Conservation (phyloP, 2,113 vertebrate species). For the Haemorhous mexicanus region DNA sequence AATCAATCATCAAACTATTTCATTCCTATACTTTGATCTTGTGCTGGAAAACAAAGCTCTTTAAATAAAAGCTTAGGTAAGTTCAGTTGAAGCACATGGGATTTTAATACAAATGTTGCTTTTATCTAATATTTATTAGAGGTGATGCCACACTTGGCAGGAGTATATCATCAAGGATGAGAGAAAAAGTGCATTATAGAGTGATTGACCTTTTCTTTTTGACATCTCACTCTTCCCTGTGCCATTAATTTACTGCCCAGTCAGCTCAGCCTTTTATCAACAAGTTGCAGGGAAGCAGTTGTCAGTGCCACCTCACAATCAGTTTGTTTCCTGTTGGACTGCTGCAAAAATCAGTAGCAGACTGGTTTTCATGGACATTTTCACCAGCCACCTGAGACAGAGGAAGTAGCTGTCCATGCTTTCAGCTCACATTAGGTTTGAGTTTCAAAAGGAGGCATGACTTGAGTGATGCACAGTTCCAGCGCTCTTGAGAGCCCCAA, state of each 20-base stretch:
- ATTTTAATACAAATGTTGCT: neutral
- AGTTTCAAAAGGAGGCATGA: neutral
- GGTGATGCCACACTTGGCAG: neutral
- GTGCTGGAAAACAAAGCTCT: neutral
- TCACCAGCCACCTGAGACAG: neutral
- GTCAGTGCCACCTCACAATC: neutral
- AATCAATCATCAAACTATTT: neutral
- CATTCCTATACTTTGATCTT: neutral
- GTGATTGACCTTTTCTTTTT: neutral
- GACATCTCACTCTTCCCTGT: neutral
- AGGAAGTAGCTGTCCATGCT: neutral
- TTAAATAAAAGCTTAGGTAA: neutral
- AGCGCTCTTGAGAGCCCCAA: neutral
- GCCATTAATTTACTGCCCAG: neutral
- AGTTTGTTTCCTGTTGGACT: neutral
- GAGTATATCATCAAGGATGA: neutral
- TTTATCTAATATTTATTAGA: neutral
- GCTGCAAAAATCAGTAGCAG: neutral
- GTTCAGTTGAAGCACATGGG: accelerated
- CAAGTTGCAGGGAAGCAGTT: neutral
- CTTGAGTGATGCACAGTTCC: neutral
- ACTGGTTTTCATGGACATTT: neutral
- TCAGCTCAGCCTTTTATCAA: neutral
- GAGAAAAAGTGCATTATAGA: neutral
- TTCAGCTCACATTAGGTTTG: neutral